Evolutionary conservation across 2,888 invertebrate species (phyloP).

Genomic region (Agonopterix subpropinquella): DNA sequence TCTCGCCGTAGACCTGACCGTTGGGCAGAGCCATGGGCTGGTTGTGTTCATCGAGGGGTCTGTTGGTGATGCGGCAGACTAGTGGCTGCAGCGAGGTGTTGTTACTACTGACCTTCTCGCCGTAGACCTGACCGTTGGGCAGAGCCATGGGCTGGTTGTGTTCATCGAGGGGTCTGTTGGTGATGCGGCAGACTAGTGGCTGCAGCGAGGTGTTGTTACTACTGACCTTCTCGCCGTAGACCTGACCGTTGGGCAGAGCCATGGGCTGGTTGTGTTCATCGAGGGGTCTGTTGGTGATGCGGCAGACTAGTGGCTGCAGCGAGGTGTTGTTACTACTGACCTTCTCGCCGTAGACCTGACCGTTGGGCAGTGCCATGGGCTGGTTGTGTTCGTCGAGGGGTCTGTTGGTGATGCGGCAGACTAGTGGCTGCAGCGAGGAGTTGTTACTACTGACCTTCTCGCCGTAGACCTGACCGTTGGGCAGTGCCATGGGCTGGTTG

Average conservation of each 20-base stretch:
- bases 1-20: too few species aligned
- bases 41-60: too few species aligned
- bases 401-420: slow-evolving; percentile 92
- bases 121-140: slow-evolving; percentile 98
- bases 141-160: slow-evolving; percentile 99
- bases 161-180: slow-evolving; percentile 95
- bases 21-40: too few species aligned
- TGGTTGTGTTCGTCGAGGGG: slow-evolving; percentile 98
- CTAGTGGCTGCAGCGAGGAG: slow-evolving; percentile 98
- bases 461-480: slow-evolving; percentile 98
- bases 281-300: slow-evolving; percentile 90
- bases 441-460: slow-evolving; percentile 79
- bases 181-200: too few species aligned
- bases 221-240: slow-evolving; percentile 90
- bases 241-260: slow-evolving; percentile 99
- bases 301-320: slow-evolving; percentile 98
- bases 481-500: slow-evolving; percentile 98
- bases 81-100: too few species aligned
- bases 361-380: slow-evolving; percentile 99
- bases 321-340: slow-evolving; percentile 46
- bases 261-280: slow-evolving; percentile 99
- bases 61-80: too few species aligned
- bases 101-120: slow-evolving; percentile 82
- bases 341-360: slow-evolving; percentile 96
- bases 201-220: too few species aligned